A percentile compares a stretch with the other conserved stretches of the same genome.
phyloP scores from a whole-genome alignment of 2,797 vertebrate genomes.

The Takifugu rubripes region DNA sequence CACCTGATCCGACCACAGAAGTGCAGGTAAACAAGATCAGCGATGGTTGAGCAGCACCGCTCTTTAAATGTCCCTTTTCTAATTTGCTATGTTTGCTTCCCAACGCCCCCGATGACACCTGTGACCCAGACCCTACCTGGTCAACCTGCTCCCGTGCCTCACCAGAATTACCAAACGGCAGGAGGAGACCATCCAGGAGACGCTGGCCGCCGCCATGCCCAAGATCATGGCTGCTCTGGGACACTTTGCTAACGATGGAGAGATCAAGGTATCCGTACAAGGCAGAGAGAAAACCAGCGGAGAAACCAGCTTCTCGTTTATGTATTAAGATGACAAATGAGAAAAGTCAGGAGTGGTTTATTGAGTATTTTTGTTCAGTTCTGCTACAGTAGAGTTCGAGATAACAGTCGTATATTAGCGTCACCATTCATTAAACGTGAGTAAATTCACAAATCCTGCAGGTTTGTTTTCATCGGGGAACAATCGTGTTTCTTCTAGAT shows the following conservation, averaged over 20 bases:
- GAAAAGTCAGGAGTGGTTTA: too few species aligned
- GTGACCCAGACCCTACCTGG: constrained; percentile 85
- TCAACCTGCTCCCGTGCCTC: constrained; percentile 93
- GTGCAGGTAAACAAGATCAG: constrained; percentile 82
- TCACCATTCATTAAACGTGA: too few species aligned
- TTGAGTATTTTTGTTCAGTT: too few species aligned
- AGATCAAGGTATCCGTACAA: constrained; percentile 87
- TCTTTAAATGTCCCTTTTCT: neutral
- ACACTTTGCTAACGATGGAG: constrained; percentile 93
- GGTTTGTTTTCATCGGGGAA: neutral
- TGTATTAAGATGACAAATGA: too few species aligned
- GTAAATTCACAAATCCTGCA: neutral
- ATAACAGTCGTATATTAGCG: too few species aligned
- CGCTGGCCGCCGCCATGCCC: constrained; percentile 87
- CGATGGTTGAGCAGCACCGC: neutral
- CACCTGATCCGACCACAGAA: constrained; percentile 98
- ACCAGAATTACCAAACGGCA: constrained; percentile 89
- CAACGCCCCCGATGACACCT: neutral
- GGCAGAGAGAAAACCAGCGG: neutral
- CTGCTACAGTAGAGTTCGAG: too few species aligned
- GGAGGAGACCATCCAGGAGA: constrained; percentile 94
- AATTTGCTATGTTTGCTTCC: neutral
- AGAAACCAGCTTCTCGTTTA: neutral
- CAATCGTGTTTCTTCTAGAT: constrained; percentile 67
- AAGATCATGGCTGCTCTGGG: constrained; percentile 94